Evolutionary conservation across 53 echinoderm and acorn worm genomes (phyloP), one percentile per base, ranked within the genome.

Genomic region (Astropecten irregularis): DNA sequence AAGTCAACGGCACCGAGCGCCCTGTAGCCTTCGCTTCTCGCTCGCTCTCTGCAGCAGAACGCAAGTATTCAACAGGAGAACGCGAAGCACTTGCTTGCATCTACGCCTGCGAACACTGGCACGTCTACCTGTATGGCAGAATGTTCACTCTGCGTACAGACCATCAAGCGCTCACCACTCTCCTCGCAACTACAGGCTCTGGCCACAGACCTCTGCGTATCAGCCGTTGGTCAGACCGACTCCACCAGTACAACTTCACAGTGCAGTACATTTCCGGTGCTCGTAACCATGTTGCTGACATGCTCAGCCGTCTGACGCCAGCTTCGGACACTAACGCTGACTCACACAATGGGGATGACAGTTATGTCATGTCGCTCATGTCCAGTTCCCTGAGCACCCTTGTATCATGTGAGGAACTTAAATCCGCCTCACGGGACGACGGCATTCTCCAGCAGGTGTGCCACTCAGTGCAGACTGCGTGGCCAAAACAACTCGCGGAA

Each of bases 41-140:
- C 33, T 50, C 60, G 61, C 44, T 77, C 35, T 27, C 84, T 9
- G 46, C 67, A 9, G 69, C 84, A 76, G 89, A 89, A 63, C 68
- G 79, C 0, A 89, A 69, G 49, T 88, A 88, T 27, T 79, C 84
- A 1, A 85, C 63, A 33, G 61, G 72, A 42, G 74, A 88, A 62
- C 88, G 72, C 13, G 82, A 87, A 87, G 87, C 81, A 6, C 49
- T 87, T 1, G 69, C 69, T 0, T 87, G n/a, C n/a, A n/a, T n/a
- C n/a, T n/a, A n/a, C n/a, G n/a, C n/a, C n/a, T n/a, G 87, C 38
- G 88, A 60, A 60, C 79, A 87, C 38, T 87, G 79, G 81, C 87
- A 87, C 29, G 56, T 81, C 16, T 87, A 86, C 55, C 31, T 79
- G 4, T 86, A 59, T 18, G 87, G 87, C 10, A 34, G 81, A 7